Conservation (phyloP, 2,113 vertebrate genomes). For the Bombycilla garrulus region DNA sequence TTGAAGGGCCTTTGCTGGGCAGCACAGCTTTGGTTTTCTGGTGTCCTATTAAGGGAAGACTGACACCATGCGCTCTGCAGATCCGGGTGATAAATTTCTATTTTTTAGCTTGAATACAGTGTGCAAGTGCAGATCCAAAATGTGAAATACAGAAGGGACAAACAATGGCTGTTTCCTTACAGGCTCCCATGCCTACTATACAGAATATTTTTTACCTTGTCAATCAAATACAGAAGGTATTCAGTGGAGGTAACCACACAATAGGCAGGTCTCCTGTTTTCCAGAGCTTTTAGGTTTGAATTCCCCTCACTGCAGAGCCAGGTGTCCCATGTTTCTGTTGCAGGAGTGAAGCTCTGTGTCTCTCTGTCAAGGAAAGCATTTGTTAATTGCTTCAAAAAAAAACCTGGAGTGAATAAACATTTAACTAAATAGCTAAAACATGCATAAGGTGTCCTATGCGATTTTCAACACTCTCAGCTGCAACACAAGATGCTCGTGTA, state of each 20-base stretch:
- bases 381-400: conserved; percentile 5
- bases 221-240: neutral
- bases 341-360: neutral
- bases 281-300: neutral
- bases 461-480: conserved; percentile 4
- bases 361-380: neutral
- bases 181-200: neutral
- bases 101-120: neutral
- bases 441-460: neutral
- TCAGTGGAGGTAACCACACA: neutral
- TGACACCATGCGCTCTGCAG: neutral
- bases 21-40: neutral
- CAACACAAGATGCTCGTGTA: neutral
- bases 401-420: neutral
- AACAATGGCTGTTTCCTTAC: neutral
- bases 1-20: neutral
- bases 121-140: neutral
- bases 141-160: neutral
- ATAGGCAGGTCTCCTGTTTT: neutral
- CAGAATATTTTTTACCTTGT: neutral
- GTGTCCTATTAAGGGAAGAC: neutral
- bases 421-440: conserved; percentile 38
- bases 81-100: neutral
- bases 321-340: neutral
- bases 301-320: neutral